A percentile compares a stretch with the other conserved stretches of the same genome.
phyloP scores from a whole-genome alignment of 2,888 invertebrate genomes.

The Troides aeacus region DNA sequence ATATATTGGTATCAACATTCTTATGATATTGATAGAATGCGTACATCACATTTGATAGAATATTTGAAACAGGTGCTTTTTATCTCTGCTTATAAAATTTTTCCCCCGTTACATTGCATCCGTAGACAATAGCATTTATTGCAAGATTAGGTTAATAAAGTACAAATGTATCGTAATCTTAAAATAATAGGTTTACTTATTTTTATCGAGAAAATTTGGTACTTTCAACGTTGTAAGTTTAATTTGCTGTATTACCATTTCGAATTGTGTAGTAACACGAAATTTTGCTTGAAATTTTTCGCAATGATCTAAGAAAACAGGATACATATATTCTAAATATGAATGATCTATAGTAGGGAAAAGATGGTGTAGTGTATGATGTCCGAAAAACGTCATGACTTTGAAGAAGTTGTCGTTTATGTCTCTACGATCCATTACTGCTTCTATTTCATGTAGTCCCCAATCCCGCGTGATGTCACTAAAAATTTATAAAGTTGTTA shows the following conservation, averaged over 20 bases:
- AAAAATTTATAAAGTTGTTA: constrained; percentile 33
- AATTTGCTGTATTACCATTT: constrained; percentile 61
- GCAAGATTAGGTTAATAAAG: not conserved
- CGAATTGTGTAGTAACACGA: constrained; percentile 55
- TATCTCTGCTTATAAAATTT: no score
- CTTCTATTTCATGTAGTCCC: constrained; percentile 88
- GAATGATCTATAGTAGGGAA: constrained; percentile 90
- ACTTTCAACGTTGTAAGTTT: constrained; percentile 53
- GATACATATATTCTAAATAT: constrained; percentile 82
- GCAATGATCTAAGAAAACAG: constrained; percentile 81
- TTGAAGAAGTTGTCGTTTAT: constrained; percentile 83
- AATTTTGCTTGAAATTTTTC: constrained; percentile 81
- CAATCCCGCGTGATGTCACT: constrained; percentile 82
- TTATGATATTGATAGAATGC: no score
- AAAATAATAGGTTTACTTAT: constrained; percentile 10
- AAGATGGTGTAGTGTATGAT: constrained; percentile 88
- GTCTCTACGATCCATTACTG: constrained; percentile 86
- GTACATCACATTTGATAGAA: no score
- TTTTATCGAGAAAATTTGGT: constrained; percentile 44
- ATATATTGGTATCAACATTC: no score
- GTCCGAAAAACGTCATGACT: constrained; percentile 86
- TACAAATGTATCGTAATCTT: not conserved
- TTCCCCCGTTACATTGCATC: not conserved
- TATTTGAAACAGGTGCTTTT: no score
- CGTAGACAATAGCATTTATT: not conserved